phyloP scores from a whole-genome alignment of 2,888 invertebrate species.

The Tiphia femorata region DNA sequence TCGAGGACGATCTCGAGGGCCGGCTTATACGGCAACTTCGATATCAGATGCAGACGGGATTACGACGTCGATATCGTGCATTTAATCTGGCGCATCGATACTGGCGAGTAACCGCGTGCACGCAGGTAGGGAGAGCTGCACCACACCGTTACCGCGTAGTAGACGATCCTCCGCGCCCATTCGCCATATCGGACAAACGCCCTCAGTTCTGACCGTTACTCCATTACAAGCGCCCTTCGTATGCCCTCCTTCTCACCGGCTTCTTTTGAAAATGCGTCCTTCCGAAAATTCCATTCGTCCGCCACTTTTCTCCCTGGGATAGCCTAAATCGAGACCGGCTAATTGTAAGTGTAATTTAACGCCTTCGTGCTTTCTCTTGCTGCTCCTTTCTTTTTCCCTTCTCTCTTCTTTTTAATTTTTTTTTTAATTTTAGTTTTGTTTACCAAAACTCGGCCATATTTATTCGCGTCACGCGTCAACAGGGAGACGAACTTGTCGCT shows the following conservation, averaged over 20 bases:
- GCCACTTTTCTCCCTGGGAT: constrained; percentile 17
- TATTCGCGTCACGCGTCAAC: constrained; percentile 39
- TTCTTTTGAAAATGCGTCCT: too few species aligned
- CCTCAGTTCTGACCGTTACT: too few species aligned
- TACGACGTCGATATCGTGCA: constrained; percentile 45
- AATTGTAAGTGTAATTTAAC: constrained; percentile 59
- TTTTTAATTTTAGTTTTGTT: too few species aligned
- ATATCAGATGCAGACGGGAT: constrained; percentile 48
- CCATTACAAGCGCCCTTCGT: too few species aligned
- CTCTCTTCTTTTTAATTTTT: too few species aligned
- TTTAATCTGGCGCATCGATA: constrained; percentile 44
- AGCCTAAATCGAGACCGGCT: constrained; percentile 33
- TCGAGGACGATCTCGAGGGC: constrained; percentile 41
- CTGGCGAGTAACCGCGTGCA: too few species aligned
- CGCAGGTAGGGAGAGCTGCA: too few species aligned
- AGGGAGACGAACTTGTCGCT: constrained; percentile 52
- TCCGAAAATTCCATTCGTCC: constrained; percentile 23
- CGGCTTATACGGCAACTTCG: constrained; percentile 44
- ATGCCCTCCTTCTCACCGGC: constrained; percentile 1
- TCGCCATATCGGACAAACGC: too few species aligned
- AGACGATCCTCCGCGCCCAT: too few species aligned
- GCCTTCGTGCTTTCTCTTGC: constrained; percentile 27
- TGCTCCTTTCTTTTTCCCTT: too few species aligned
- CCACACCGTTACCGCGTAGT: too few species aligned
- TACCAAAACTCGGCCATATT: background rate